Evolutionary conservation across 2,888 invertebrate genomes (phyloP).

Genomic region (Eulithis testata): DNA sequence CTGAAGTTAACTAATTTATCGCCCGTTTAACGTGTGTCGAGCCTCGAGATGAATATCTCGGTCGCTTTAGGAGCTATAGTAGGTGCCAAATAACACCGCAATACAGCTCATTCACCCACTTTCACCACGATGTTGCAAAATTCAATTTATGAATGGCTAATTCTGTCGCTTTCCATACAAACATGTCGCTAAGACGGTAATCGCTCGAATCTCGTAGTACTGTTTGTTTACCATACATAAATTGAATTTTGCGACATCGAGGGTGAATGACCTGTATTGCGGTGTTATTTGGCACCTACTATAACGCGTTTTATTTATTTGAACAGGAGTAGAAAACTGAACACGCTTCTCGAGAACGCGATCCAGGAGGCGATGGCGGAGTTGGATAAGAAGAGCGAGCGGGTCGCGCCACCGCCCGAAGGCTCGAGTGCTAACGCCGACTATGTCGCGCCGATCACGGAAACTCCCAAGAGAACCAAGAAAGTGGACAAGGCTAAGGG

Average conservation of each 20-base stretch:
- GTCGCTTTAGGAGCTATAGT: slow-evolving; percentile 16
- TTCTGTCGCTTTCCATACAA: too few species aligned
- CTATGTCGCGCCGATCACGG: slow-evolving; percentile 45
- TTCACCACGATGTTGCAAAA: too few species aligned
- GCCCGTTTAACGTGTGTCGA: slow-evolving; percentile 19
- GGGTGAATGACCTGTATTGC: too few species aligned
- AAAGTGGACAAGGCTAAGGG: slow-evolving; percentile 57
- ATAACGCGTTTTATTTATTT: slow-evolving; percentile 42
- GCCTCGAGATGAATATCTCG: slow-evolving; percentile 37
- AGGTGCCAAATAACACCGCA: too few species aligned
- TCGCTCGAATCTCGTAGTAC: too few species aligned
- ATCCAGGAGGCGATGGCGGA: slow-evolving; percentile 97
- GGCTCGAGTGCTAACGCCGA: slow-evolving; percentile 23
- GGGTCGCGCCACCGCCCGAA: slow-evolving; percentile 14
- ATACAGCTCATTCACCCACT: too few species aligned
- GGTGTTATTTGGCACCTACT: too few species aligned
- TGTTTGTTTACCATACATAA: too few species aligned
- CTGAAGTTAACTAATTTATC: slow-evolving; percentile 50
- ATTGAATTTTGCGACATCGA: too few species aligned
- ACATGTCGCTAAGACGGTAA: too few species aligned
- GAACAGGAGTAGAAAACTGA: slow-evolving; percentile 95
- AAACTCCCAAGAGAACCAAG: slow-evolving; percentile 58
- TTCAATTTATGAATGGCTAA: too few species aligned
- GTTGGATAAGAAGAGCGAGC: slow-evolving; percentile 88
- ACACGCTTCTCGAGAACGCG: slow-evolving; percentile 94